These are phyloP conservation scores for Tineola bisselliella DNA, from an alignment of 2,888 invertebrate species.

Conservation along the genomic window DNA sequence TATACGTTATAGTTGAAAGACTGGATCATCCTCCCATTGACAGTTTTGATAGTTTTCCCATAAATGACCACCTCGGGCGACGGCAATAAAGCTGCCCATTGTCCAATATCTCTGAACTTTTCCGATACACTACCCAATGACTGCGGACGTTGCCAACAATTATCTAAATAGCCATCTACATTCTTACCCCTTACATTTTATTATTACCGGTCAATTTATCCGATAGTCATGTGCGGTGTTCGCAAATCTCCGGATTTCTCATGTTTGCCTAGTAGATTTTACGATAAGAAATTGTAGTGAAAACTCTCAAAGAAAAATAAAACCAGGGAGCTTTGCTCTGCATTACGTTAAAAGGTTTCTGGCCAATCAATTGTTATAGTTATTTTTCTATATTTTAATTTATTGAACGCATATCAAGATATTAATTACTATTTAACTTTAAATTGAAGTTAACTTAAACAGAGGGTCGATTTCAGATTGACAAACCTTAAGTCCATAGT, in stretches of 20 bases:
- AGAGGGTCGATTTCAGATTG: slow-evolving; percentile 44
- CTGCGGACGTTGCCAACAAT: slow-evolving; percentile 60
- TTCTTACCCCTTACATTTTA: slow-evolving; percentile 69
- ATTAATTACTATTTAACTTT: no score
- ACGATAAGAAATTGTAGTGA: slow-evolving; percentile 38
- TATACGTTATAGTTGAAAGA: neutral
- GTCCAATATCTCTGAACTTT: slow-evolving; percentile 44
- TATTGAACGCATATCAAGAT: no score
- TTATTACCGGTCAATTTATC: slow-evolving; percentile 69
- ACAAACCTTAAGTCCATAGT: slow-evolving; percentile 52
- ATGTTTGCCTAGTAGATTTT: slow-evolving; percentile 58
- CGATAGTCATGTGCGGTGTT: slow-evolving; percentile 35
- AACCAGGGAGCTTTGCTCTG: slow-evolving; percentile 34
- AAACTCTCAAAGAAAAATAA: slow-evolving; percentile 41
- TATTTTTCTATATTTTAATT: no score
- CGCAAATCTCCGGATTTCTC: slow-evolving; percentile 56
- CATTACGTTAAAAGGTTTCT: neutral
- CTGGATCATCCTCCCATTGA: slow-evolving; percentile 4
- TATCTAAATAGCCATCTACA: slow-evolving; percentile 70
- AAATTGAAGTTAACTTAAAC: slow-evolving; percentile 38
- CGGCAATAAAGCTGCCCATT: slow-evolving; percentile 48
- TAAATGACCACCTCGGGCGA: slow-evolving; percentile 44
- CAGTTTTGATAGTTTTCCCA: slow-evolving; percentile 9
- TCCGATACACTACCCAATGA: slow-evolving; percentile 54
- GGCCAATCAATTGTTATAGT: no score